These are phyloP conservation scores for Tachystola acroxantha DNA, from an alignment of 2,888 invertebrate genomes.

Conservation along the genomic window DNA sequence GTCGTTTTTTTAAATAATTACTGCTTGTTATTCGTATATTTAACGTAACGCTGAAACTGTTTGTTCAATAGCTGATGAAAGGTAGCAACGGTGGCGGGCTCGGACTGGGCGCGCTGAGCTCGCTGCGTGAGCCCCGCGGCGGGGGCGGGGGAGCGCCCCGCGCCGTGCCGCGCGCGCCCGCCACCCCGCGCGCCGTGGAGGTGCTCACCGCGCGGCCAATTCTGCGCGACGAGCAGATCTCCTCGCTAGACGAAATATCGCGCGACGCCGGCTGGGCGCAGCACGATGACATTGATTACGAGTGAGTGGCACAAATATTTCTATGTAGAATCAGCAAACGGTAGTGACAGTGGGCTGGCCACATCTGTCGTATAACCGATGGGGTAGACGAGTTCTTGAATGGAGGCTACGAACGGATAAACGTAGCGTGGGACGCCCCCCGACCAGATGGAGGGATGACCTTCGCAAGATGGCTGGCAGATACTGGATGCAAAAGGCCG, in stretches of 20 bases:
- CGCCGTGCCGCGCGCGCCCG: constrained; percentile 37
- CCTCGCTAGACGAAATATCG: constrained; percentile 93
- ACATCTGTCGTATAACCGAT: too few relatives aligned
- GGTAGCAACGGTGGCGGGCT: constrained; percentile 68
- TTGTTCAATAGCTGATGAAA: constrained; percentile 61
- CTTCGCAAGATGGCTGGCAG: too few relatives aligned
- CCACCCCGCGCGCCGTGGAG: constrained; percentile 76
- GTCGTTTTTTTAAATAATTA: too few relatives aligned
- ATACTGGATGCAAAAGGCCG: too few relatives aligned
- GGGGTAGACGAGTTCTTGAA: too few relatives aligned
- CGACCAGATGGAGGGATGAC: too few relatives aligned
- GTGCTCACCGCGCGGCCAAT: constrained; percentile 88
- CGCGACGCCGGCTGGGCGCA: constrained; percentile 95
- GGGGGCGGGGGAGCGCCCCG: constrained; percentile 29
- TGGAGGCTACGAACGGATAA: too few relatives aligned
- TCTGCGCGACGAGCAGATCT: constrained; percentile 94
- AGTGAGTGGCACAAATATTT: constrained; percentile 80
- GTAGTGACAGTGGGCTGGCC: too few relatives aligned
- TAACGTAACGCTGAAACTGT: too few relatives aligned
- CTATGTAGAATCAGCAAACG: too few relatives aligned
- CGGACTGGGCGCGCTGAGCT: constrained; percentile 61
- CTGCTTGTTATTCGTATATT: too few relatives aligned
- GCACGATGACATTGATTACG: constrained; percentile 95
- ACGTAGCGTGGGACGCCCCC: too few relatives aligned
- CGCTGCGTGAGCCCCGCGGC: constrained; percentile 49